A percentile compares a stretch with the other conserved stretches of the same genome.
These are phyloP conservation scores for Phorcus lineatus DNA, from an alignment of 2,888 invertebrate species.

Conservation along the genomic window DNA sequence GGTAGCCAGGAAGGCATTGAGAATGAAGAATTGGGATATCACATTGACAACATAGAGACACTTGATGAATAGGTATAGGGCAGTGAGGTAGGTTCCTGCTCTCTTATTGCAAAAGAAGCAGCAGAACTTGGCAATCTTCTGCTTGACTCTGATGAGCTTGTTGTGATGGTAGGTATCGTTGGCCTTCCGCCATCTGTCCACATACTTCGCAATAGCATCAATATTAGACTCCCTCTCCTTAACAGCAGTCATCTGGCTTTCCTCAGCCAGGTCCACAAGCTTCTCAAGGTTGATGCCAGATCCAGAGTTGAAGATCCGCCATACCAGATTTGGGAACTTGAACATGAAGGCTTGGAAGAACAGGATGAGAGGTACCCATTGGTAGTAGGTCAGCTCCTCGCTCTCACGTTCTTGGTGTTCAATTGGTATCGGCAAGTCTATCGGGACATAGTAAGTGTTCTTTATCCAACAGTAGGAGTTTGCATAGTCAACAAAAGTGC, in stretches of 20 bases:
- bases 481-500: conserved; percentile 67
- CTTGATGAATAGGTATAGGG: conserved; percentile 64
- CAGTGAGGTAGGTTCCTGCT: conserved; percentile 67
- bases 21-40: conserved; percentile 67
- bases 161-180: conserved; percentile 65
- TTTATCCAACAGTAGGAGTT: conserved; percentile 70
- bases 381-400: conserved; percentile 68
- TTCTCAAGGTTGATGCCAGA: conserved; percentile 66
- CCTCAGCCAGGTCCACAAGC: conserved; percentile 57
- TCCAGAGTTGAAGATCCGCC: conserved; percentile 64
- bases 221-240: conserved; percentile 64
- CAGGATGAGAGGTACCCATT: conserved; percentile 68
- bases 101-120: conserved; percentile 67
- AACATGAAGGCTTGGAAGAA: conserved; percentile 68
- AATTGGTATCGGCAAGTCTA: conserved; percentile 65
- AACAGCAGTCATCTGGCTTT: conserved; percentile 64
- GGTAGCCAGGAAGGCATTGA: conserved; percentile 68
- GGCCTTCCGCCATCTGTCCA: conserved; percentile 65
- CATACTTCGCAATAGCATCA: conserved; percentile 60
- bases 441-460: conserved; percentile 69
- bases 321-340: conserved; percentile 68
- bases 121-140: conserved; percentile 53
- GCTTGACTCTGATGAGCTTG: conserved; percentile 55
- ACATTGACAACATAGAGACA: conserved; percentile 63
- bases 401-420: conserved; percentile 58